Conservation (phyloP, 2,113 vertebrate species). For the Poeciliopsis prolifica region DNA sequence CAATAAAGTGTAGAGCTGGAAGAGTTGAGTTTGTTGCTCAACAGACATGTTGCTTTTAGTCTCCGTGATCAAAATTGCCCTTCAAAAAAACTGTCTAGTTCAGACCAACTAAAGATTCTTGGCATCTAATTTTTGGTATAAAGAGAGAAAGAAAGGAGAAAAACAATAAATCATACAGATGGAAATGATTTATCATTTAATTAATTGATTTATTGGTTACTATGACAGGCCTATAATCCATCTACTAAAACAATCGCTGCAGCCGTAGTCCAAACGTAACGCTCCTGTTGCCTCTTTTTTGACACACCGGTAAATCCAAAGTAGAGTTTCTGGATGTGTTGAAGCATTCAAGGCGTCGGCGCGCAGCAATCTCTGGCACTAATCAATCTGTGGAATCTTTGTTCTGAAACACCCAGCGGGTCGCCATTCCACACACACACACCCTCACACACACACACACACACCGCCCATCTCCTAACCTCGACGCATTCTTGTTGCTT, state of each 20-base stretch:
- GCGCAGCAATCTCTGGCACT: not conserved
- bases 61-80: not conserved
- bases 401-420: conserved; percentile 18
- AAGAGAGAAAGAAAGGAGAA: no score
- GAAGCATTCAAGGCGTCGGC: not conserved
- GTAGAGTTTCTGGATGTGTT: not conserved
- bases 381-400: conserved; percentile 7
- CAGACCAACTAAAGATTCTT: no score
- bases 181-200: no score
- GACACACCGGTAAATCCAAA: conserved; percentile 13
- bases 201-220: no score
- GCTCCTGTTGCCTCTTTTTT: conserved; percentile 17
- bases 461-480: conserved; percentile 18
- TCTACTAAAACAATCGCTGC: no score
- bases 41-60: not conserved
- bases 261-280: not conserved
- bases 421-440: conserved; percentile 33
- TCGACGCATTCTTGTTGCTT: conserved; percentile 14
- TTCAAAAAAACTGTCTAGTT: no score
- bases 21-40: not conserved
- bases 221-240: no score
- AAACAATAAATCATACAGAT: no score
- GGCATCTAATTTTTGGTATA: no score
- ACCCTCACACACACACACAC: no score
- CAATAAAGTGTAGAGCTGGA: not conserved